Evolutionary conservation across 2,888 invertebrate genomes (phyloP), one percentile per base, ranked within the genome.

Genomic region (Onthophagus sagittarius): DNA sequence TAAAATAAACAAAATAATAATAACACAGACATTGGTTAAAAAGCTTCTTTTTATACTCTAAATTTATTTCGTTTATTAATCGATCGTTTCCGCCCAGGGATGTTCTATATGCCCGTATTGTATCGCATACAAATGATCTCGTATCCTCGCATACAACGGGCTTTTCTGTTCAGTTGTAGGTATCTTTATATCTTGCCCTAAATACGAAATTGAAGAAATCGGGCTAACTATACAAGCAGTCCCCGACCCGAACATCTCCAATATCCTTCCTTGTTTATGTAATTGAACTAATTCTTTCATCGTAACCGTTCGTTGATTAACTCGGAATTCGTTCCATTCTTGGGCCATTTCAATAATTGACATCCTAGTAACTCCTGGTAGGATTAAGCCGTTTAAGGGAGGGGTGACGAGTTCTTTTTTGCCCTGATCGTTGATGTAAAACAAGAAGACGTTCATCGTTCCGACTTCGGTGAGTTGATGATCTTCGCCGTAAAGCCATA

Each of bases 181-280:
- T 77, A 96, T 89, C 71, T 88, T 82, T 33, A 94, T 87, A 72
- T 89, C 85, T 71, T 89, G 86, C 3, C 91, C 93, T 79, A 92
- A 81, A 85, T 94, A 99, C 73, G 93, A 89, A 75, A 99, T 95
- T 75, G 91, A 89, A 73, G 93, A 93, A 72, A 99, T 92, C 0
- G 99, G 99, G 81, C 95, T 95, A 14, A 99, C 94, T 69, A 98
- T 89, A 80, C 96, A 96, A 0, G 99, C 99, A 23, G 99, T 99
- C 73, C 99, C 99, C n/a, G 97, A 91, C 74, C 99, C 99, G 85
- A 99, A 99, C 85, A 99, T 89, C 86, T 99, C 99, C 78, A 97
- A 84, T 88, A 98, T 98, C 86, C 95, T 90, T 79, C 94, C 94
- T 84, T 95, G 90, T 72, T 91, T 89, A 74, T 93, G 87, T 72